Evolutionary conservation across 1,140 invertebrate species (phyloP).

Genomic region (Centruroides vittatus): DNA sequence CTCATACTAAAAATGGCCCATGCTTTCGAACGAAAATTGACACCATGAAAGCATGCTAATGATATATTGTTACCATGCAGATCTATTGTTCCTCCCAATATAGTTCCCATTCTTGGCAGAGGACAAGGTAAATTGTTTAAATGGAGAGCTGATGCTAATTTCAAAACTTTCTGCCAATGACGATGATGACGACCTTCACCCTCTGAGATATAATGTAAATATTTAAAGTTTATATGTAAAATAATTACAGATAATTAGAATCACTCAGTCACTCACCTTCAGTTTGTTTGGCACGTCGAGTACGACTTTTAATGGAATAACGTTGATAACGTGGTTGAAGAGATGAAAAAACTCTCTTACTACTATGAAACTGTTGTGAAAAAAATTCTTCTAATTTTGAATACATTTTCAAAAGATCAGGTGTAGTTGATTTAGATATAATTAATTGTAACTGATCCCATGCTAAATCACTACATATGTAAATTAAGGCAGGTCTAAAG

Average conservation of each 20-base stretch:
- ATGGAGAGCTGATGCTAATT: conserved; percentile 53
- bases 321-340: conserved; percentile 36
- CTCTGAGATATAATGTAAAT: neutral
- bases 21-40: conserved; percentile 91
- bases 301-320: conserved; percentile 11
- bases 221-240: too few relatives aligned
- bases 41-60: conserved; percentile 91
- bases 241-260: too few relatives aligned
- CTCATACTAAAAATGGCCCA: conserved; percentile 92
- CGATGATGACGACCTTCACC: conserved; percentile 64
- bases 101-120: conserved; percentile 53
- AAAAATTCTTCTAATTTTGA: conserved; percentile 95
- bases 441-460: conserved; percentile 94
- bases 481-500: conserved; percentile 68
- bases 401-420: conserved; percentile 91
- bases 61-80: conserved; percentile 77
- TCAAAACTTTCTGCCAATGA: conserved; percentile 75
- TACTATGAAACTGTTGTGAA: conserved; percentile 84
- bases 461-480: conserved; percentile 76
- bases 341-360: conserved; percentile 73
- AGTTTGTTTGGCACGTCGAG: conserved; percentile 7
- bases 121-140: conserved; percentile 56
- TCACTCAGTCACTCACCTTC: conserved; percentile 5
- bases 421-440: conserved; percentile 91
- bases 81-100: conserved; percentile 85